Conservation (phyloP, 2,113 vertebrate genomes). For the Athene cunicularia region DNA sequence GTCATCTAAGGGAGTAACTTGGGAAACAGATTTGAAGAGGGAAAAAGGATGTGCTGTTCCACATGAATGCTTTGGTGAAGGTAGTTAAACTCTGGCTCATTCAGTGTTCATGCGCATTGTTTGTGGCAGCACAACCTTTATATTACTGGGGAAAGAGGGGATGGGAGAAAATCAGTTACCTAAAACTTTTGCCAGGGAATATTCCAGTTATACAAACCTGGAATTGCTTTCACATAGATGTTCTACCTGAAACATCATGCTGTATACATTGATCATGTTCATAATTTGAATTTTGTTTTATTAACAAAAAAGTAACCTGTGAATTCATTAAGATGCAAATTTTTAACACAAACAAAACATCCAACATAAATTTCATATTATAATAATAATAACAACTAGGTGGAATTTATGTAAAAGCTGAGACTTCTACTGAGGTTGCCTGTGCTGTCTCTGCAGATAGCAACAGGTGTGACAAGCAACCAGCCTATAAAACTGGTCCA, state of each 20-base stretch:
- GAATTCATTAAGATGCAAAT: constrained; percentile 25
- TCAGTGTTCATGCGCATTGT: background rate
- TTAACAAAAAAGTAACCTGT: constrained; percentile 35
- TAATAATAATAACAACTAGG: constrained; percentile 39
- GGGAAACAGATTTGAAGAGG: background rate
- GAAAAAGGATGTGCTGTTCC: constrained; percentile 15
- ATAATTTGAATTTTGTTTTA: background rate
- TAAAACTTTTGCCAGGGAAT: constrained; percentile 34
- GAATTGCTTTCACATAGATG: constrained; percentile 13
- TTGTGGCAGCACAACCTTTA: constrained; percentile 1
- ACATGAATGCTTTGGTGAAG: background rate
- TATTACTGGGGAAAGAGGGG: background rate
- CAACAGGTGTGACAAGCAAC: constrained; percentile 76
- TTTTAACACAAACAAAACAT: background rate
- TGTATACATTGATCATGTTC: background rate
- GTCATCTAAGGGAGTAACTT: background rate
- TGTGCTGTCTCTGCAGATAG: constrained; percentile 80
- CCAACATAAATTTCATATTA: constrained; percentile 10
- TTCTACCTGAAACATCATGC: constrained; percentile 28
- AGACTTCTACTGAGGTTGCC: constrained; percentile 74
- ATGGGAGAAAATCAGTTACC: background rate
- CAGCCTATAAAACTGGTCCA: constrained; percentile 76
- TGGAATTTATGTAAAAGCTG: constrained; percentile 64
- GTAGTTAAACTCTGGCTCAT: background rate
- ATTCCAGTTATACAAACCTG: constrained; percentile 3